Percentiles rank a stretch among this genome's conserved stretches.
Conservation (phyloP, 2,797 vertebrate species). For the Labeo calbasu region DNA sequence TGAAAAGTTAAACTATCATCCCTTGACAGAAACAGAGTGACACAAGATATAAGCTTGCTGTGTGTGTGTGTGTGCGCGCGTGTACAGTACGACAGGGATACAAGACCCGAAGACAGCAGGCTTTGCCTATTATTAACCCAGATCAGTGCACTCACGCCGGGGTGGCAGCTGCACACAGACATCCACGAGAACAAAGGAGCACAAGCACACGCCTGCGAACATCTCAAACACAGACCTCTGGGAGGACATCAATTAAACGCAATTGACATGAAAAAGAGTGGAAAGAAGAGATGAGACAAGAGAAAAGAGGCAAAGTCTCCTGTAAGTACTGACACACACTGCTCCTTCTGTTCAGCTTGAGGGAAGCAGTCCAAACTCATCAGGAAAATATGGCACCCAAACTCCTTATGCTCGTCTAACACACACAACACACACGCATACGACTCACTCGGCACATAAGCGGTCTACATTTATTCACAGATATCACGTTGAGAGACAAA, state of each 20-base stretch:
- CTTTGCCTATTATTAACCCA: conserved; percentile 80
- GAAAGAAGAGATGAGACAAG: conserved; percentile 1
- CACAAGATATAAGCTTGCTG: conserved; percentile 4
- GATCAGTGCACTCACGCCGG: conserved; percentile 64
- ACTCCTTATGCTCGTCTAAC: conserved; percentile 49
- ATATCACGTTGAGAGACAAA: background rate
- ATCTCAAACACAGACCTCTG: conserved; percentile 58
- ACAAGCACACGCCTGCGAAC: conserved; percentile 38
- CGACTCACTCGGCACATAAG: background rate
- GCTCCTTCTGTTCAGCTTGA: conserved; percentile 52
- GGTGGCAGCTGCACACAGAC: conserved; percentile 72
- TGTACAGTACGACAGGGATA: conserved; percentile 39
- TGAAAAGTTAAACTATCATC: background rate
- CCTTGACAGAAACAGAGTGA: background rate
- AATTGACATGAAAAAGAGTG: conserved; percentile 32
- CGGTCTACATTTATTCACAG: background rate
- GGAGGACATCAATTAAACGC: conserved; percentile 63
- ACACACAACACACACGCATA: conserved; percentile 35
- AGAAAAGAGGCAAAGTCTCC: conserved; percentile 9
- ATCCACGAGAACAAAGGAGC: conserved; percentile 68
- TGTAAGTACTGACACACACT: conserved; percentile 43
- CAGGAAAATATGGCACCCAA: conserved; percentile 53
- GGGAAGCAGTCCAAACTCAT: conserved; percentile 49
- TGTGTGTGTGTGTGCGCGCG: background rate
- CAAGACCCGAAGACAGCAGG: conserved; percentile 60